Percentiles rank a stretch among this genome's conserved stretches.
Evolutionary conservation across 2,888 invertebrate genomes (phyloP).

Genomic region (Itoplectis maculator): DNA sequence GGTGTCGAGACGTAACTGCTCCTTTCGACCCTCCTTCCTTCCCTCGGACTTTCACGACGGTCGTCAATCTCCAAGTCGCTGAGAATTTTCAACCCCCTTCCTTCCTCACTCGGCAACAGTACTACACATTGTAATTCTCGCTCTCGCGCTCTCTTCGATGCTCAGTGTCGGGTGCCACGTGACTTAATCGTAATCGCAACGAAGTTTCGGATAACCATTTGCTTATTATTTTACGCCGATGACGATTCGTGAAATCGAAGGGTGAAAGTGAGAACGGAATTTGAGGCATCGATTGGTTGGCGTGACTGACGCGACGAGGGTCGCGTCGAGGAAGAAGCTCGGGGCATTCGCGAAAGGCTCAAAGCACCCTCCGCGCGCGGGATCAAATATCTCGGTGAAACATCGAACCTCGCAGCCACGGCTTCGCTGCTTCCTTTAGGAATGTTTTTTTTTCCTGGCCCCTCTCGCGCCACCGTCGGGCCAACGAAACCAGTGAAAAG

Average conservation of each 20-base stretch:
- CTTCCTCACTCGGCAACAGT: not conserved
- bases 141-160: not conserved
- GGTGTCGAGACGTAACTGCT: conserved; percentile 63
- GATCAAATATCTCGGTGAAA: conserved; percentile 40
- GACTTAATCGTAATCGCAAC: not conserved
- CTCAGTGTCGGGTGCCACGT: not conserved
- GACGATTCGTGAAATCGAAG: conserved; percentile 1
- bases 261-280: conserved; percentile 28
- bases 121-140: conserved; percentile 1
- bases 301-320: not conserved
- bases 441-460: conserved; percentile 35
- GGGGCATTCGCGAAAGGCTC: conserved; percentile 35
- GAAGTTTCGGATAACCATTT: not conserved
- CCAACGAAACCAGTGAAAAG: conserved; percentile 35
- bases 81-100: not conserved
- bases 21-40: conserved; percentile 3
- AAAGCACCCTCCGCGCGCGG: conserved; percentile 7
- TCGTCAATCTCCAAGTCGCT: conserved; percentile 20
- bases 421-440: conserved; percentile 13
- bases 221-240: conserved; percentile 10
- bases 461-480: not conserved
- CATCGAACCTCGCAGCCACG: not conserved
- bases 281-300: conserved; percentile 21
- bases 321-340: conserved; percentile 11
- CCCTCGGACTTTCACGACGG: conserved; percentile 36